Base-by-base conservation (phyloP, 1,140 invertebrate genomes). In the Aphelenchoides fujianensis region DNA sequence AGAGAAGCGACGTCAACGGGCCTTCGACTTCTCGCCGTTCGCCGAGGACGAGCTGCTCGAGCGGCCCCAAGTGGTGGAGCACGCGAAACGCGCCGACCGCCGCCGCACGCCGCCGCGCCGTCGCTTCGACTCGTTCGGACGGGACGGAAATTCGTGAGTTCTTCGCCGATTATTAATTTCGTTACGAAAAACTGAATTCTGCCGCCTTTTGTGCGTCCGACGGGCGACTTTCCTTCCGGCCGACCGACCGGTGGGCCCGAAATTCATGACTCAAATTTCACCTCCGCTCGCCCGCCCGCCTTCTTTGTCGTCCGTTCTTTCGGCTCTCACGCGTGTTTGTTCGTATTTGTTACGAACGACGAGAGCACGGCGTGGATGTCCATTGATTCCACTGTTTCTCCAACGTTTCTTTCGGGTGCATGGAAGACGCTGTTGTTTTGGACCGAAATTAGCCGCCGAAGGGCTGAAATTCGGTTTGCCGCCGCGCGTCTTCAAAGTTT, bases 231-330 rank as follows among this genome's bases (percentile, higher is more conserved):
- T n/a, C n/a, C n/a, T n/a, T n/a, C n/a, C n/a, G n/a, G n/a, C n/a
- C n/a, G n/a, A 19, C 55, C 28, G 7, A 59, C 34, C 28, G 34
- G 55, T 30, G 7, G 5, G 23, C 23, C 5, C 5, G 19, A 19
- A n/a, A n/a, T n/a, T n/a, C 5, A 23, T 59, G 55, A 59, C 55
- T 59, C 55, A 59, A 59, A 59, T 59, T 59, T 59, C 55, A 59
- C 55, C 5, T 12, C 41, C 12, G 5, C 7, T 59, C 34, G 5
- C 19, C 19, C 12, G 23, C 12, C 23, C 41, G 12, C 23, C 41
- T 48, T 48, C 41, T 48, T 48, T 23, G 12, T 48, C 23, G 41
- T 48, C 23, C 23, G 12, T 48, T 12, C 23, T 48, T 48, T 48
- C n/a, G n/a, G n/a, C n/a, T n/a, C n/a, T n/a, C n/a, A n/a, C n/a